phyloP scores from a whole-genome alignment of 1,140 invertebrate genomes.

The Cotesia typhae region DNA sequence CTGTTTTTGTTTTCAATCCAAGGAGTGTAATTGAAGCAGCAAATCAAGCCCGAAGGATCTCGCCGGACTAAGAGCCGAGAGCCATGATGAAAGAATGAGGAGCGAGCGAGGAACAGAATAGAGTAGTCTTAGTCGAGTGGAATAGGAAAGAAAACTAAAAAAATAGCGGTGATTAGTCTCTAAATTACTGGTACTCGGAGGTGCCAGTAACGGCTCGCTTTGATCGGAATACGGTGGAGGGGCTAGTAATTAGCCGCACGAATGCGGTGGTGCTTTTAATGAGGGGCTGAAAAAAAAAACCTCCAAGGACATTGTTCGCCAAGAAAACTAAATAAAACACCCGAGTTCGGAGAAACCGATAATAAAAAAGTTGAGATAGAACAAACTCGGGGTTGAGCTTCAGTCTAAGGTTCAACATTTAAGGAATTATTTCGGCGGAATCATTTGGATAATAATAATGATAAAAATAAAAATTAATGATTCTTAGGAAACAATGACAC shows the following conservation, averaged over 20 bases:
- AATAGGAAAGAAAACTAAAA: constrained; percentile 19
- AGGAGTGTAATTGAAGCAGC: constrained; percentile 34
- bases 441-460: constrained; percentile 26
- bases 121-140: no score
- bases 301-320: constrained; percentile 24
- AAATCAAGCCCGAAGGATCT: constrained; percentile 37
- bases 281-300: constrained; percentile 33
- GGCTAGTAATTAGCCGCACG: constrained; percentile 44
- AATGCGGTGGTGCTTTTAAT: constrained; percentile 39
- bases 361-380: background rate
- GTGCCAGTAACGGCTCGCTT: constrained; percentile 41
- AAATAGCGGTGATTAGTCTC: constrained; percentile 38
- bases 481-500: constrained; percentile 55
- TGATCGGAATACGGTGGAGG: constrained; percentile 39
- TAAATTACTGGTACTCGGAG: constrained; percentile 40
- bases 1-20: constrained; percentile 27
- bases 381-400: no score
- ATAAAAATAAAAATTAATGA: constrained; percentile 49
- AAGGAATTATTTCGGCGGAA: no score
- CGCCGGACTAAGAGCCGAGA: constrained; percentile 10
- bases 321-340: background rate
- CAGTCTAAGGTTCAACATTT: no score
- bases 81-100: constrained; percentile 1
- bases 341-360: background rate
- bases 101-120: constrained; percentile 8